Conservation (phyloP, 2,888 invertebrate genomes). For the Dichetophora obliterata region DNA sequence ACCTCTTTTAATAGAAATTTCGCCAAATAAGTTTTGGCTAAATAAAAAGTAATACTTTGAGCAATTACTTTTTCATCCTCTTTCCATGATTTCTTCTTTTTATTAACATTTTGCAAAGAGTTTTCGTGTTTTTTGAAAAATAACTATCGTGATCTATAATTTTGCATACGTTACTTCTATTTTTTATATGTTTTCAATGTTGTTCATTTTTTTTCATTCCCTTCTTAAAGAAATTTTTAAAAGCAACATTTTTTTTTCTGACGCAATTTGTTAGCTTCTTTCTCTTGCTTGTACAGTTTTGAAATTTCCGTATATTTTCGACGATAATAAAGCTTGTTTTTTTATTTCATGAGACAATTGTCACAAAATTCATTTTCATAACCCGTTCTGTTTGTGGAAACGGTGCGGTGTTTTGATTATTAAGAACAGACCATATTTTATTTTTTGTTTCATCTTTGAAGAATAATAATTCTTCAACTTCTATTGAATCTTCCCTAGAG, state of each 20-base stretch:
- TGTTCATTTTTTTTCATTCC: slow-evolving; percentile 3
- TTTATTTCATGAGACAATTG: slow-evolving; percentile 23
- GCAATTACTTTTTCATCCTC: slow-evolving; percentile 19
- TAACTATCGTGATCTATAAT: background rate
- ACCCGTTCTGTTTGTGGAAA: background rate
- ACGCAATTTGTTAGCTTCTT: slow-evolving; percentile 10
- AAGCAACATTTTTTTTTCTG: slow-evolving; percentile 15
- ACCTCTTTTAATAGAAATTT: slow-evolving; percentile 34
- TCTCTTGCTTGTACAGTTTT: slow-evolving; percentile 14
- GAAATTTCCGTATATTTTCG: slow-evolving; percentile 18
- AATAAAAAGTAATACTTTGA: slow-evolving; percentile 31
- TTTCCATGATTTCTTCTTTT: background rate
- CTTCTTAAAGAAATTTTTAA: background rate
- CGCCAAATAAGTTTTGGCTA: slow-evolving; percentile 6
- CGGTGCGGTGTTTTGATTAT: background rate
- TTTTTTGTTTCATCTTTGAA: background rate
- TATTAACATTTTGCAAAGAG: background rate
- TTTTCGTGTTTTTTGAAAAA: slow-evolving; percentile 19
- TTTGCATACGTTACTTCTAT: background rate
- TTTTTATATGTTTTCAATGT: too few relatives aligned
- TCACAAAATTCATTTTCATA: slow-evolving; percentile 7
- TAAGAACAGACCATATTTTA: background rate
- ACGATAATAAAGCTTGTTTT: slow-evolving; percentile 25
- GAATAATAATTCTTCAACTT: background rate
- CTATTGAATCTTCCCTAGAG: too few relatives aligned